These are phyloP conservation scores for Drosophila monieri DNA, from an alignment of 2,888 invertebrate species.

Conservation along the genomic window DNA sequence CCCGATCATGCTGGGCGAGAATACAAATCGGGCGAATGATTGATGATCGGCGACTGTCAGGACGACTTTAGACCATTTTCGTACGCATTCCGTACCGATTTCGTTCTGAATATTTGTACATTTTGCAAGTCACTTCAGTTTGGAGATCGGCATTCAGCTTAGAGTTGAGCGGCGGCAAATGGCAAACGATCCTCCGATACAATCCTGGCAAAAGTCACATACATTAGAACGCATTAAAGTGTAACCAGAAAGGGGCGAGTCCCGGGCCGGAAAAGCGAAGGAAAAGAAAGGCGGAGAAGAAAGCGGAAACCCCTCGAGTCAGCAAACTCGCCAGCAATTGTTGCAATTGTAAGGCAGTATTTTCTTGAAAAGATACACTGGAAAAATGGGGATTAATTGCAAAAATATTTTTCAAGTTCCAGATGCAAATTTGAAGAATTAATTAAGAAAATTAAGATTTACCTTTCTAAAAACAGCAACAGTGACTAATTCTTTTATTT, in stretches of 20 bases:
- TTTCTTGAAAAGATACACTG: conserved; percentile 41
- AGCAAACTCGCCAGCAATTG: conserved; percentile 38
- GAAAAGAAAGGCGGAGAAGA: conserved; percentile 22
- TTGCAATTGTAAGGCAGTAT: conserved; percentile 34
- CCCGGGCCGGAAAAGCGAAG: conserved; percentile 29
- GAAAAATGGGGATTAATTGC: not conserved
- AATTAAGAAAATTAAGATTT: no score
- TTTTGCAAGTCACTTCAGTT: conserved; percentile 75
- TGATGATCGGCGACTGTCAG: conserved; percentile 70
- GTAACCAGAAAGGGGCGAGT: conserved; percentile 77
- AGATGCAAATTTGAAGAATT: not conserved
- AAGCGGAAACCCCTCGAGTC: conserved; percentile 43
- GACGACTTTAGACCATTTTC: conserved; percentile 42
- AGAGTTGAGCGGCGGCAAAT: conserved; percentile 52
- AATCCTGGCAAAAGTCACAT: conserved; percentile 78
- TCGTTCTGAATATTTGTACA: conserved; percentile 3
- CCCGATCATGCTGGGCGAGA: conserved; percentile 40
- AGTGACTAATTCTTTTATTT: no score
- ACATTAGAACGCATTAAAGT: conserved; percentile 81
- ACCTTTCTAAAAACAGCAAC: no score
- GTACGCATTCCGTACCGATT: conserved; percentile 17
- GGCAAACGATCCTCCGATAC: conserved; percentile 56
- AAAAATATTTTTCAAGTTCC: not conserved
- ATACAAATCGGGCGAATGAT: conserved; percentile 54
- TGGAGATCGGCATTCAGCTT: conserved; percentile 2